A percentile compares a stretch with the other conserved stretches of the same genome.
These are phyloP conservation scores for Watsonalla binaria DNA, from an alignment of 2,888 invertebrate genomes.

Conservation along the genomic window DNA sequence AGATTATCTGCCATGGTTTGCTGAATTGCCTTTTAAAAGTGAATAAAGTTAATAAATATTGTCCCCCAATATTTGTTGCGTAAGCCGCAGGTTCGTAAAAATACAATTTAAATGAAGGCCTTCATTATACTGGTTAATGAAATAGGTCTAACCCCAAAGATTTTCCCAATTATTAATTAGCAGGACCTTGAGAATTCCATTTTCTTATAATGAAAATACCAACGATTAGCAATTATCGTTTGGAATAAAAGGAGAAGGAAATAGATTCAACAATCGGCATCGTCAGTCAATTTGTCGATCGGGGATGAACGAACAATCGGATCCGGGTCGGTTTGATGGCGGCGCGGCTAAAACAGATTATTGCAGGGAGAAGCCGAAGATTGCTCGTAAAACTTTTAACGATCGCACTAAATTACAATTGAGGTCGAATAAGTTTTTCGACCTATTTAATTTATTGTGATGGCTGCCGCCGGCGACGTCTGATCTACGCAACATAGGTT, in stretches of 20 bases:
- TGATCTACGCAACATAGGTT: conserved; percentile 36
- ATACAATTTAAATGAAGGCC: too few relatives aligned
- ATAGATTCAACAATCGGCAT: conserved; percentile 28
- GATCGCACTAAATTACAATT: conserved; percentile 59
- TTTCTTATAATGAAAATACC: conserved; percentile 1
- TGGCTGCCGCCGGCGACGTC: conserved; percentile 23
- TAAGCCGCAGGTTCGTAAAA: too few relatives aligned
- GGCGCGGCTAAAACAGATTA: conserved; percentile 53
- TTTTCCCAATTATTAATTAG: not conserved
- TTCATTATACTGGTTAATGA: not conserved
- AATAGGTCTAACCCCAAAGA: not conserved
- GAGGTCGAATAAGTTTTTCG: conserved; percentile 49
- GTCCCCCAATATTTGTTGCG: too few relatives aligned
- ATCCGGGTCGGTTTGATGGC: conserved; percentile 40
- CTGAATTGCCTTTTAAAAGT: too few relatives aligned
- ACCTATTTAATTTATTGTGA: conserved; percentile 53
- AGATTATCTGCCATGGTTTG: too few relatives aligned
- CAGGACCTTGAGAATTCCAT: not conserved
- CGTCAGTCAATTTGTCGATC: conserved; percentile 44
- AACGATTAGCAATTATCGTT: conserved; percentile 17
- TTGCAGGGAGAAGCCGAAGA: conserved; percentile 49
- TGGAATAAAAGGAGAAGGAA: conserved; percentile 32
- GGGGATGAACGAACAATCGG: conserved; percentile 34
- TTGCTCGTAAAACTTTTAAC: conserved; percentile 65
- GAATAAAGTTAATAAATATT: too few relatives aligned